Evolutionary conservation across 2,888 invertebrate species (phyloP), one percentile per base, ranked within the genome.

Genomic region (Drosophila lacicola): DNA sequence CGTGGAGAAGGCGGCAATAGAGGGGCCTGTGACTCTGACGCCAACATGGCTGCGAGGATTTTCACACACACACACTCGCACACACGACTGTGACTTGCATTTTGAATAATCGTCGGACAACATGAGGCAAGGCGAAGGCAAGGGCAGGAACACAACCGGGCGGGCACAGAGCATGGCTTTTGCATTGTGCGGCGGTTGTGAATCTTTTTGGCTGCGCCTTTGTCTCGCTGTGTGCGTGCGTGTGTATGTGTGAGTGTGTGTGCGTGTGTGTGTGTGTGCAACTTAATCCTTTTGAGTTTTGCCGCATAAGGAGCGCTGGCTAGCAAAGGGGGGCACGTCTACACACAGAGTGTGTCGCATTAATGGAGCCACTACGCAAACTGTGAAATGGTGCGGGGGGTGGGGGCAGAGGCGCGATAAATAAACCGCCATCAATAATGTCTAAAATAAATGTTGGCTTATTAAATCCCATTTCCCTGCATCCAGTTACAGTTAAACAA

Each of bases 261-360:
- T 72, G 17, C 21, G 42, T 21, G 36, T 41, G 62, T 34, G 25
- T 47, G 69, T 67, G 68, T 70, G 69, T 75, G 78, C 21, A 45
- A 71, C 75, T 82, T 89, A 90, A 90, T 90, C 90, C 90, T 87
- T 90, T 90, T 90, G 82, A 86, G 82, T 80, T 90, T 88, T 90
- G 90, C 90, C 90, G 90, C 90, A 90, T 83, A 87, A 80, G 77
- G 58, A 70, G 69, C 13, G 49, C 8, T 42, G 33, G 42, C 41
- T 33, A 42, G 39, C 19, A 37, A 29, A 29, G 8, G 29, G 21
- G 37, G 58, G 55, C 33, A 29, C 34, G 42, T 11, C 11, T 36
- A 17, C 29, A 41, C 33, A 41, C 46, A 34, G 34, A 47, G 62
- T 62, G 46, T 37, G 37, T 17, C 51, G 66, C 76, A 74, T 81